These are phyloP conservation scores for Eulithis testata DNA, from an alignment of 2,888 invertebrate genomes.

Conservation along the genomic window DNA sequence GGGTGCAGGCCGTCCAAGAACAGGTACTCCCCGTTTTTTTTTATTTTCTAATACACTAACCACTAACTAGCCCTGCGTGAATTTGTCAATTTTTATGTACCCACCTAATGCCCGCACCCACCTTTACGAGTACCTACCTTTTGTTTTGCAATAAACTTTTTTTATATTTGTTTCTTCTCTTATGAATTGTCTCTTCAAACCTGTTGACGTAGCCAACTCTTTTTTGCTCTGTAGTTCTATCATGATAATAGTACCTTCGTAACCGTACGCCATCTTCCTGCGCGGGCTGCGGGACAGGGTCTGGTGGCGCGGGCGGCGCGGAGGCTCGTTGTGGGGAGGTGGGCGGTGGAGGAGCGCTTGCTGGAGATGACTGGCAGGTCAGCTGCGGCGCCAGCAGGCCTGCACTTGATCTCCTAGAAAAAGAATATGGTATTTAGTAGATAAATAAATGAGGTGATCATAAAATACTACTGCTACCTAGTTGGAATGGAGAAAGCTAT, in stretches of 20 bases:
- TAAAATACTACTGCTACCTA: neutral
- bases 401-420: slow-evolving; percentile 79
- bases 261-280: slow-evolving; percentile 79
- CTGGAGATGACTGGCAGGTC: slow-evolving; percentile 72
- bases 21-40: too few species aligned
- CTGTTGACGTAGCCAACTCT: too few species aligned
- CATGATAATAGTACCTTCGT: slow-evolving; percentile 44
- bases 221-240: too few species aligned
- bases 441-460: neutral
- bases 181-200: too few species aligned
- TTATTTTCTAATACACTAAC: too few species aligned
- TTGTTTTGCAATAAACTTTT: too few species aligned
- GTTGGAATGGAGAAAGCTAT: neutral
- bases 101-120: too few species aligned
- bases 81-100: too few species aligned
- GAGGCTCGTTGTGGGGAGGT: slow-evolving; percentile 77
- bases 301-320: slow-evolving; percentile 66
- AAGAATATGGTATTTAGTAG: slow-evolving; percentile 41
- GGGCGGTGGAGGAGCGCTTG: slow-evolving; percentile 62
- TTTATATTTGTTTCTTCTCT: too few species aligned
- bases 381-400: slow-evolving; percentile 76
- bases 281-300: slow-evolving; percentile 69
- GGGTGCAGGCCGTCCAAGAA: too few species aligned
- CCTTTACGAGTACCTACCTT: too few species aligned
- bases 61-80: too few species aligned